Conservation (phyloP, 2,888 invertebrate genomes). For the Diogma glabrata region DNA sequence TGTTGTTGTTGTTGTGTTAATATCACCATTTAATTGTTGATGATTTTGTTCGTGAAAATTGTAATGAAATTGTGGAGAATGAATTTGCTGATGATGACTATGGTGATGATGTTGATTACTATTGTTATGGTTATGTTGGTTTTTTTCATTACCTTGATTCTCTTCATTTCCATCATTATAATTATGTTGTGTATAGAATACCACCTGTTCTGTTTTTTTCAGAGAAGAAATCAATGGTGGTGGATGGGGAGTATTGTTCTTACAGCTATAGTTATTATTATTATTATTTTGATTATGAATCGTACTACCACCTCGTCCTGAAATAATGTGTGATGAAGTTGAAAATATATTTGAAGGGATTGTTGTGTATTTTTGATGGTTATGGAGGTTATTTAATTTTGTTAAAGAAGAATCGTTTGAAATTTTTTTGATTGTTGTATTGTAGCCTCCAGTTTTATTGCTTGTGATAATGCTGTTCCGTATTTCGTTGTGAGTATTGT, state of each 20-base stretch:
- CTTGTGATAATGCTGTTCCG: too few relatives aligned
- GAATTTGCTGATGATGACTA: neutral
- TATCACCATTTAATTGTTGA: conserved; percentile 2
- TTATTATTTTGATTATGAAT: conserved; percentile 1
- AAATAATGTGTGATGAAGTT: neutral
- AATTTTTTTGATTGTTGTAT: too few relatives aligned
- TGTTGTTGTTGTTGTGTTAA: neutral
- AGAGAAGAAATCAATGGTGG: too few relatives aligned
- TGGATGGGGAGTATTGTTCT: neutral
- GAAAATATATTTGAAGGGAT: too few relatives aligned
- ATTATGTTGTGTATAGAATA: conserved; percentile 30
- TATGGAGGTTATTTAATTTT: too few relatives aligned
- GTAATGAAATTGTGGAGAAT: too few relatives aligned
- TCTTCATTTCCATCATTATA: neutral
- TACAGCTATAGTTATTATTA: neutral
- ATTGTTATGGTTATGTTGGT: neutral
- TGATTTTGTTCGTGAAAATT: conserved; percentile 4
- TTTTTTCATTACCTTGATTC: neutral
- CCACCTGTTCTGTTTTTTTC: conserved; percentile 28
- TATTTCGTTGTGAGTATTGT: too few relatives aligned
- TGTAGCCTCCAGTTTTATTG: too few relatives aligned
- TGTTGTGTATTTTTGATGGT: too few relatives aligned
- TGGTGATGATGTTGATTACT: neutral
- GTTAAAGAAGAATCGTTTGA: too few relatives aligned
- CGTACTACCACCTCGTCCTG: conserved; percentile 3